Evolutionary conservation across 37 sponge, comb jelly and placozoan genomes (phyloP), one percentile per base, ranked within the genome.

Genomic region (Beroe ovata): DNA sequence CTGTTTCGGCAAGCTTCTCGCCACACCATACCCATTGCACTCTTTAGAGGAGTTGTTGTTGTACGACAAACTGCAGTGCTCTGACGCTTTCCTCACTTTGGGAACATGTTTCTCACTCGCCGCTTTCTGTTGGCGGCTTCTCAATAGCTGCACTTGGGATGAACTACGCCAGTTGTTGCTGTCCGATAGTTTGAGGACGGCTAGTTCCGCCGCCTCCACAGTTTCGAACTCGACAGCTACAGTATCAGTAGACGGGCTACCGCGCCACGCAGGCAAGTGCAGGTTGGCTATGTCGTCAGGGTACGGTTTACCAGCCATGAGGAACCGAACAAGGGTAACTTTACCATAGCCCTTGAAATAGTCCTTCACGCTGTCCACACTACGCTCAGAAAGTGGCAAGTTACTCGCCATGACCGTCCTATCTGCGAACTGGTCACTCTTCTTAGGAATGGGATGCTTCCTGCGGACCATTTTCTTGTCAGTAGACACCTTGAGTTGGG

Each of bases 391-490:
- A 6, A 66, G 64, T 32, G 92, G 69, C 66, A 92, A 90, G 39
- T 94, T 92, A 23, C 89, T 91, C 38, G 93, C 91, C 19, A 94
- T 34, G 19, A 95, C 60, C 8, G 96, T 93, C 11, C 89, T 61
- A 6, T 41, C 59, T n/a, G 90, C 88, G 39, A 81, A 91, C 36
- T 90, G 89, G 63, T 93, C 92, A 35, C 93, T 93, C 0, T 93
- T 88, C 54, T 92, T 66, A 47, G 93, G 94, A 35, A 88, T 71
- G 38, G 96, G 90, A 11, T 77, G 89, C 34, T 91, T 19, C 38
- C 96, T 81, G 8, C 94, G 77, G 0, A 95, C 64, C 62, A 95
- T 96, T 6, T 93, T 96, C n/a, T 88, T 90, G 25, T 94, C 94
- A 0, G 89, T 92, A 41, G 94, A 95, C 19, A 96, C 64, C 1